Evolutionary conservation across 2,888 invertebrate genomes (phyloP), one percentile per base, ranked within the genome.

Genomic region (Cerastis rubricosa): DNA sequence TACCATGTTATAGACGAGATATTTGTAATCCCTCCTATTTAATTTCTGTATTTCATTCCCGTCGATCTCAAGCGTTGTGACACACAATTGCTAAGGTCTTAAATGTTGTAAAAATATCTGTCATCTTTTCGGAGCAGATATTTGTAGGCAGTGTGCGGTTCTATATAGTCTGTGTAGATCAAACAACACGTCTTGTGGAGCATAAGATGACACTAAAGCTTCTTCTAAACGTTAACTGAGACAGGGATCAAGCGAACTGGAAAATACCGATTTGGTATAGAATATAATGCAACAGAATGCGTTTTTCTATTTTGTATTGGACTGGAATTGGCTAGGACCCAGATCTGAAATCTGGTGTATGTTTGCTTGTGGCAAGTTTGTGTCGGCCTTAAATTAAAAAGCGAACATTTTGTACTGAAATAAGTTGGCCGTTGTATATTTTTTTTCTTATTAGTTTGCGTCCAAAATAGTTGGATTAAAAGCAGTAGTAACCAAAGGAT

Each of bases 401-500:
- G 59, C 74, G 74, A 70, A 59, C 59, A 11, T 59, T 72, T 61
- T 76, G 59, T 69, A 74, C 69, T 66, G 61, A 66, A 68, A 61
- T 73, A 69, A 73, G 63, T 85, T 84, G 86, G 71, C 47, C 47
- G 66, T 72, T 84, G 86, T 85, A 86, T 80, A 80, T 75, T 84
- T 80, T 66, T 73, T n/a, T n/a, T 65, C 25, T 49, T 71, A 45
- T 71, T 51, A 54, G 71, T 66, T 74, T 76, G 61, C 64, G 11
- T 77, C 68, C 68, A 67, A 51, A 70, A 64, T 67, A 71, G 35
- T 71, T 86, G 72, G 76, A 68, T 71, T 40, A 43, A 43, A 71
- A 76, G 84, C 77, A 68, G 63, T 64, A 80, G 68, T 75, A 84
- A 84, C 87, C 85, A 85, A 85, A 85, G 84, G 87, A 75, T 87